Evolutionary conservation across 2,888 invertebrate genomes (phyloP), one percentile per base, ranked within the genome.

Genomic region (Leptinotarsa juncta): DNA sequence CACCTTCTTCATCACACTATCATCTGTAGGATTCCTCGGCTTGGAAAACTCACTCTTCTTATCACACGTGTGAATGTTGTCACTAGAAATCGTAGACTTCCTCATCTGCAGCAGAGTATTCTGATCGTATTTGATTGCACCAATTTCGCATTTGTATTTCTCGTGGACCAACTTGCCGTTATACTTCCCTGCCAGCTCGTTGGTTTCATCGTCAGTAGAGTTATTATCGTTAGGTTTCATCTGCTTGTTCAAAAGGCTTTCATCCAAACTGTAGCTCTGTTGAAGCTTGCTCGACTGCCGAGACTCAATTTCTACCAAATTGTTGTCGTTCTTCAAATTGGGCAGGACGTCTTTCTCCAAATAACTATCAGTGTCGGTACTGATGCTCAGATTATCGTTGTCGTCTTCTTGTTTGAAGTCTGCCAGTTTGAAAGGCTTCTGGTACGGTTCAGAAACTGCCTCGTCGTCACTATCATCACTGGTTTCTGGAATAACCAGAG

Each of bases 361-460:
- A 78, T 88, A 88, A 74, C 87, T 86, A 70, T 88, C 88, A 0
- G 87, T 87, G 79, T 88, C 88, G 12, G 85, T 85, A 67, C 86
- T 86, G 4, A 85, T 83, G 65, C 86, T 84, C 65, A 85, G 82
- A 78, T 87, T 85, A 60, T 79, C 85, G 83, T 76, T 86, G 81
- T 82, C 89, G 88, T 75, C 87, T 5, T 78, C 79, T 67, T 83
- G 82, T 87, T 91, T 91, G 76, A 91, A 91, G 84, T 91, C 91
- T 23, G 91, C 89, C 75, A 91, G 89, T 20, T 90, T 91, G 79
- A 91, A 91, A 3, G 84, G 82, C 78, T 81, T 81, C 7, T 80
- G 70, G 53, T 74, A 78, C 4, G 62, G 66, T 48, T 78, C 71
- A 16, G 75, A 65, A 66, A 48, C 55, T 12, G 26, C 50, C 2